A percentile compares a stretch with the other conserved stretches of the same genome.
phyloP scores from a whole-genome alignment of 2,888 invertebrate species.

The Atherix ibis region DNA sequence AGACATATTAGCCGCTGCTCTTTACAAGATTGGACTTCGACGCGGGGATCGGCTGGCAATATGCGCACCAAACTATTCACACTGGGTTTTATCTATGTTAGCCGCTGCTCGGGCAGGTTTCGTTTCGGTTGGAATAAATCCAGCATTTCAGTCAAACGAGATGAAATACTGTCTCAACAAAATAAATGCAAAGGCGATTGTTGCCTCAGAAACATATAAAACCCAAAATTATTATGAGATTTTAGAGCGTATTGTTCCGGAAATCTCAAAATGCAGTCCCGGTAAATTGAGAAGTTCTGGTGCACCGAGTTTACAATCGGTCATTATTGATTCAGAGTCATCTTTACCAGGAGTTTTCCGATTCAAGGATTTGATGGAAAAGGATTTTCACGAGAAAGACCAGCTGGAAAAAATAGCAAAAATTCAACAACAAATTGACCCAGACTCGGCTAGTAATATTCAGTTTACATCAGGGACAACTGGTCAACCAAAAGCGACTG shows the following conservation, averaged over 20 bases:
- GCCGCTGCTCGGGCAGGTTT: slow-evolving; percentile 58
- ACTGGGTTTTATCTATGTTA: slow-evolving; percentile 59
- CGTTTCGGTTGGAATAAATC: slow-evolving; percentile 60
- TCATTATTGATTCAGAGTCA: slow-evolving; percentile 41
- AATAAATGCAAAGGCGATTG: slow-evolving; percentile 48
- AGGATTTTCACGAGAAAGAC: slow-evolving; percentile 21
- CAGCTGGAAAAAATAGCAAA: slow-evolving; percentile 10
- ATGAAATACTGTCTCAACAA: slow-evolving; percentile 55
- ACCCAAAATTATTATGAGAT: slow-evolving; percentile 51
- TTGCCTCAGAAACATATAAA: slow-evolving; percentile 46
- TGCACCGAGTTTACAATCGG: slow-evolving; percentile 36
- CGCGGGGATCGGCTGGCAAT: slow-evolving; percentile 61
- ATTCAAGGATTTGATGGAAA: slow-evolving; percentile 33
- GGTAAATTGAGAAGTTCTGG: slow-evolving; percentile 33
- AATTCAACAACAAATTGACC: slow-evolving; percentile 40
- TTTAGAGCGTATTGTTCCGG: slow-evolving; percentile 42
- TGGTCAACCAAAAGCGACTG: slow-evolving; percentile 55
- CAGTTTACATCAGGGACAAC: slow-evolving; percentile 79
- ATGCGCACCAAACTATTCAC: slow-evolving; percentile 60
- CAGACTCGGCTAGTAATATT: slow-evolving; percentile 56
- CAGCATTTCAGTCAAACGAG: slow-evolving; percentile 53
- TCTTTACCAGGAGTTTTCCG: slow-evolving; percentile 34
- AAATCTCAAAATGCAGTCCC: slow-evolving; percentile 31
- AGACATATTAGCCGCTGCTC: slow-evolving; percentile 53
- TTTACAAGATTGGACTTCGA: slow-evolving; percentile 49